These are phyloP conservation scores for Gnathonemus echidnorhynchus DNA, from an alignment of 2,113 vertebrate genomes.

Conservation along the genomic window DNA sequence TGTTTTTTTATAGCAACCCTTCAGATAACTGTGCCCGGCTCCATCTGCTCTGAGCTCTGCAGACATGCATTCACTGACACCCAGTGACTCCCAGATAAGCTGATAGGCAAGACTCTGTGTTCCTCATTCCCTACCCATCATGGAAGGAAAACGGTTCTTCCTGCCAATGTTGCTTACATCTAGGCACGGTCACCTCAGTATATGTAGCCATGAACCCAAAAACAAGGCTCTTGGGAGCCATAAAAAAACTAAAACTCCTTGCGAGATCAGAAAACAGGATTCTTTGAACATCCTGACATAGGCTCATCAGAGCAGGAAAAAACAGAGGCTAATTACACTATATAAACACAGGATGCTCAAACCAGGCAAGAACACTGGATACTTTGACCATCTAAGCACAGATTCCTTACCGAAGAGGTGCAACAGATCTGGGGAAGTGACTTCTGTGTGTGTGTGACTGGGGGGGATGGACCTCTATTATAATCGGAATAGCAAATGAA, in stretches of 20 bases:
- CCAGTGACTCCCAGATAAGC: not conserved
- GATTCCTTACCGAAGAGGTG: not conserved
- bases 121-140: not conserved
- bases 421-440: not conserved
- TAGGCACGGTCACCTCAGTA: not conserved
- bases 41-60: not conserved
- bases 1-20: not conserved
- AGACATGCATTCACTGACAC: not conserved
- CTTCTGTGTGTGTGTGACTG: not conserved
- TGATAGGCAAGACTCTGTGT: not conserved
- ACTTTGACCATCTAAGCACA: not conserved
- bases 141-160: not conserved
- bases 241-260: not conserved
- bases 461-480: not conserved
- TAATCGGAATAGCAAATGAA: not conserved
- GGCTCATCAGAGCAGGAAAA: not conserved
- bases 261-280: not conserved
- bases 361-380: not conserved
- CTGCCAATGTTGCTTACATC: not conserved
- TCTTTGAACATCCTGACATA: not conserved
- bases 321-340: not conserved
- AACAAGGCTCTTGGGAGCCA: not conserved
- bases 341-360: not conserved
- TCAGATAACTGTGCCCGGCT: not conserved
- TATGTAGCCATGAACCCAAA: not conserved